These are phyloP conservation scores for Bombus breviceps DNA, from an alignment of 1,140 invertebrate species.

Conservation along the genomic window DNA sequence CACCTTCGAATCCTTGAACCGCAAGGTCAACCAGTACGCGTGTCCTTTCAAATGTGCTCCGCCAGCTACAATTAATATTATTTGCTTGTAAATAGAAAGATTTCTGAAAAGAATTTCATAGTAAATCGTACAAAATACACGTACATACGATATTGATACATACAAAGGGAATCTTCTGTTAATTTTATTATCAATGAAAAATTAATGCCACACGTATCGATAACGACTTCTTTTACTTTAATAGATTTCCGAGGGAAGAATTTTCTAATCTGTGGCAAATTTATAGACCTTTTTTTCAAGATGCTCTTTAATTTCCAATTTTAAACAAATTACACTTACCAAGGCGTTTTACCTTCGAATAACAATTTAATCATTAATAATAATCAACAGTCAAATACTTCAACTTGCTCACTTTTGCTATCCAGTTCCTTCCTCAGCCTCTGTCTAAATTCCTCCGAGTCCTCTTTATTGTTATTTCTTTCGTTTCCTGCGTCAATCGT, in stretches of 20 bases:
- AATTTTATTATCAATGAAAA: neutral
- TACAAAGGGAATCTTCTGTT: neutral
- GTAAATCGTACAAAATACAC: neutral
- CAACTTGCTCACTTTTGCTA: slow-evolving; percentile 85
- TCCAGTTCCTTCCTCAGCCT: slow-evolving; percentile 91
- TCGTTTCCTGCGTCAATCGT: slow-evolving; percentile 70
- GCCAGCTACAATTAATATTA: slow-evolving; percentile 14
- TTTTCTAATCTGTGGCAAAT: too few relatives aligned
- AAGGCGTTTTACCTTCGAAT: too few relatives aligned
- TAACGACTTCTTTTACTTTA: too few relatives aligned
- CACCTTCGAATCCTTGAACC: slow-evolving; percentile 86
- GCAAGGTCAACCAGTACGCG: slow-evolving; percentile 86
- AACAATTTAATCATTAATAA: too few relatives aligned
- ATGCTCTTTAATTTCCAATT: too few relatives aligned
- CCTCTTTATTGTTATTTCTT: slow-evolving; percentile 83
- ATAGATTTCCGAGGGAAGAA: too few relatives aligned
- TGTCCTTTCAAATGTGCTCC: slow-evolving; percentile 86
- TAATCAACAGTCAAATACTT: neutral
- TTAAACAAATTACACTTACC: too few relatives aligned
- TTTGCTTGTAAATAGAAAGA: neutral
- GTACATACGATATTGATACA: too few relatives aligned
- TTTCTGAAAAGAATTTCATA: neutral
- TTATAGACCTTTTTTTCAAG: too few relatives aligned
- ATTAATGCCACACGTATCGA: neutral
- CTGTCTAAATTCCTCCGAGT: slow-evolving; percentile 88